Conservation (phyloP, 2,113 vertebrate species). For the Pica pica region DNA sequence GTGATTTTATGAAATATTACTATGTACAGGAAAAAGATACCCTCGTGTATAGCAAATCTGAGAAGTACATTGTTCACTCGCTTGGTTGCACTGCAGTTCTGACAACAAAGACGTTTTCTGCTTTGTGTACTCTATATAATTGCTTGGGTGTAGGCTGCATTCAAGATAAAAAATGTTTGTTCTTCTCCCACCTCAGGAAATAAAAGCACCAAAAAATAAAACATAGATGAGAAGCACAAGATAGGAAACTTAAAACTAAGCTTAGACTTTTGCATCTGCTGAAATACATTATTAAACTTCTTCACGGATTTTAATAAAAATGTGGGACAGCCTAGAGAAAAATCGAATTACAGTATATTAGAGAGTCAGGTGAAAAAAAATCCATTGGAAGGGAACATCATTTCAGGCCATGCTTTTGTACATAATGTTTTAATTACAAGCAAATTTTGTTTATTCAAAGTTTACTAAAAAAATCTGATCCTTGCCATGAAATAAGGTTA, state of each 20-base stretch:
- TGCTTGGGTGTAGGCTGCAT: constrained; percentile 44
- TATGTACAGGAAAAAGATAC: not conserved
- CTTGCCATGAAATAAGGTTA: not conserved
- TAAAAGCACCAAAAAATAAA: not conserved
- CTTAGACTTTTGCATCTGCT: not conserved
- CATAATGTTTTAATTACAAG: not conserved
- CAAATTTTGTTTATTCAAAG: not conserved
- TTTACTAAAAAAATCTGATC: not conserved
- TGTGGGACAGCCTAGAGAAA: not conserved
- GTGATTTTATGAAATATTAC: not conserved
- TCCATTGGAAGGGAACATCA: not conserved
- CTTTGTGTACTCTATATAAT: constrained; percentile 43
- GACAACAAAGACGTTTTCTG: constrained; percentile 14
- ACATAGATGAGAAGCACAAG: not conserved
- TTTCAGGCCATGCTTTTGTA: not conserved
- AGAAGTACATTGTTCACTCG: not conserved
- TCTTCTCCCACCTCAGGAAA: constrained; percentile 19
- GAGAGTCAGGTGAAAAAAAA: not conserved
- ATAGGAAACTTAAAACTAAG: not conserved
- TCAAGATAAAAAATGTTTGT: constrained; percentile 30
- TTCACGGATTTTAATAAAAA: not conserved
- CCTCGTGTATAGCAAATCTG: not conserved
- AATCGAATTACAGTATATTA: not conserved
- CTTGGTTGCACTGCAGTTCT: not conserved
- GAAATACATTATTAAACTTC: not conserved